These are phyloP conservation scores for Anguilla pacifica DNA, from an alignment of 2,797 vertebrate genomes.

Conservation along the genomic window DNA sequence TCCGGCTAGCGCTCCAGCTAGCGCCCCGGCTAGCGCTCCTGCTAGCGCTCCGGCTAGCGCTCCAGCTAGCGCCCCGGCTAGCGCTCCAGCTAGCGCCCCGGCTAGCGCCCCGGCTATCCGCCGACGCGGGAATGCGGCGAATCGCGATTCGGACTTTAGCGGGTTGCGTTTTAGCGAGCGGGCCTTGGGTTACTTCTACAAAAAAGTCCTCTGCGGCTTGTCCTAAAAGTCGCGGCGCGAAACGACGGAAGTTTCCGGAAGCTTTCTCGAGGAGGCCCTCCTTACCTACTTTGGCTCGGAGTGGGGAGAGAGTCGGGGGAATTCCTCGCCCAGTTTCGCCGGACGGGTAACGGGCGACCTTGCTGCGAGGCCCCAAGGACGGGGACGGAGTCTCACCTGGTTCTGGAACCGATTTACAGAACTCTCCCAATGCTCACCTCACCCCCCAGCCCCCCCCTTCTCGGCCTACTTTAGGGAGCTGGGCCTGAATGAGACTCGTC, in stretches of 20 bases:
- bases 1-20: no score
- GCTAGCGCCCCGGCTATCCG: background rate
- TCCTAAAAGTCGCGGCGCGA: background rate
- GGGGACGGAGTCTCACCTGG: background rate
- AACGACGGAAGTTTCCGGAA: background rate
- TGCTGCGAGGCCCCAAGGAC: constrained; percentile 5
- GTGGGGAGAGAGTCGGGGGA: background rate
- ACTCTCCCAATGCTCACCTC: background rate
- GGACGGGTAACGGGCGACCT: constrained; percentile 15
- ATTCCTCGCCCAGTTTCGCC: constrained; percentile 6
- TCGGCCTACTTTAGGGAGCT: background rate
- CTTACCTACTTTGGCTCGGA: background rate
- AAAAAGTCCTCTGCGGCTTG: background rate
- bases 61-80: no score
- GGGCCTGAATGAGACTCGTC: background rate
- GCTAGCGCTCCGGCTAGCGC: no score
- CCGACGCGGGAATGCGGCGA: background rate
- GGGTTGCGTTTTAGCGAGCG: background rate
- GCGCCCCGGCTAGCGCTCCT: no score
- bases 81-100: no score
- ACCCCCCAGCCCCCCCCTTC: background rate
- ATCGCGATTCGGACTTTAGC: background rate
- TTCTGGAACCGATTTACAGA: background rate
- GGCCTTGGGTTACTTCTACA: background rate
- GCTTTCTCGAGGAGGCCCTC: background rate